A percentile compares a stretch with the other conserved stretches of the same genome.
Evolutionary conservation across 2,113 vertebrate genomes (phyloP).

Genomic region (Oreotrochilus melanogaster): DNA sequence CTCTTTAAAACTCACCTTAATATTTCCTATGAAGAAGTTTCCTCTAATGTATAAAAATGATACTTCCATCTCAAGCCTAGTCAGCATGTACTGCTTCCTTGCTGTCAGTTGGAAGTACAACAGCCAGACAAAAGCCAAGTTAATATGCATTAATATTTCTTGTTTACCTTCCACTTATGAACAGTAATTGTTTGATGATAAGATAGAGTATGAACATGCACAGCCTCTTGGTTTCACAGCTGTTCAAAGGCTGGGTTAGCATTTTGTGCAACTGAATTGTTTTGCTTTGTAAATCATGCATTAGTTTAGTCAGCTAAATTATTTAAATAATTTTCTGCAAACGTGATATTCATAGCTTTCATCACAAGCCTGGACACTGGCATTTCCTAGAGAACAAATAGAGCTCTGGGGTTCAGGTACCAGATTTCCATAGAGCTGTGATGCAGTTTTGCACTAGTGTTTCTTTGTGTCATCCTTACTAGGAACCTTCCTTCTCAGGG

Average conservation of each 20-base stretch:
- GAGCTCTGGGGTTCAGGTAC: neutral
- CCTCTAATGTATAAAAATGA: neutral
- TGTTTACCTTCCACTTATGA: constrained; percentile 5
- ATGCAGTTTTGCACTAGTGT: neutral
- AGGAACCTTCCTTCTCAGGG: neutral
- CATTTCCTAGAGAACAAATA: neutral
- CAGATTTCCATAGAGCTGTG: neutral
- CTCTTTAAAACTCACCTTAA: neutral
- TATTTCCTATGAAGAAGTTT: neutral
- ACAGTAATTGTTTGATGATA: neutral
- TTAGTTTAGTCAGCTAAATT: neutral
- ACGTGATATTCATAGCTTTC: neutral
- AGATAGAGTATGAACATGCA: neutral
- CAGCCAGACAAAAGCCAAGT: neutral
- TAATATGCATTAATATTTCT: constrained; percentile 17
- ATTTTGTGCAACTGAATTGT: neutral
- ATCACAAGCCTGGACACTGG: neutral
- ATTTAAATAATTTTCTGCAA: neutral
- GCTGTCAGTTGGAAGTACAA: neutral
- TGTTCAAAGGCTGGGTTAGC: neutral
- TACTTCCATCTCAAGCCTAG: neutral
- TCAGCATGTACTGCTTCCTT: neutral
- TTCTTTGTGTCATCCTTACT: neutral
- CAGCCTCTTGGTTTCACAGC: neutral
- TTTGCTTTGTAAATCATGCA: constrained; percentile 8